Conservation (phyloP, 2,888 invertebrate species). For the Mimachlamys varia region DNA sequence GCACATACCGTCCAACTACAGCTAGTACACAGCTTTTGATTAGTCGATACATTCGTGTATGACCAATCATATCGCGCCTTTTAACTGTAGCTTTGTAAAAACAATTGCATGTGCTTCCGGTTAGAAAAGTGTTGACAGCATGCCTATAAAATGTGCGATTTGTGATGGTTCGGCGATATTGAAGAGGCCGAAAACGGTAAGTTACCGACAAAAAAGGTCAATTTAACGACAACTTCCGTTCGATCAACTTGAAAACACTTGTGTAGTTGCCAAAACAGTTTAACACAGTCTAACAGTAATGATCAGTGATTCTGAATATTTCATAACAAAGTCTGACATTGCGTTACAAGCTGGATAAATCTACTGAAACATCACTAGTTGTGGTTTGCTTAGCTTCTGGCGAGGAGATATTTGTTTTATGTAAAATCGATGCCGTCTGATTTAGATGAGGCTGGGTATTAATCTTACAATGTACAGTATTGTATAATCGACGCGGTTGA, state of each 20-base stretch:
- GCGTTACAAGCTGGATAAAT: too few relatives aligned
- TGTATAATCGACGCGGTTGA: too few relatives aligned
- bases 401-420: too few relatives aligned
- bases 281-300: neutral
- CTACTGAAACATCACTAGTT: too few relatives aligned
- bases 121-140: constrained; percentile 45
- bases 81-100: neutral
- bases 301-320: neutral
- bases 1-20: neutral
- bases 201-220: constrained; percentile 38
- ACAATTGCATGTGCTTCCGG: constrained; percentile 6
- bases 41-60: neutral
- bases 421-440: too few relatives aligned
- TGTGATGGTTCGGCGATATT: constrained; percentile 76
- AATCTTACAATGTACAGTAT: too few relatives aligned
- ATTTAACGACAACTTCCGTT: neutral
- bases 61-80: neutral
- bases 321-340: neutral
- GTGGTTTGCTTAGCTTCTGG: too few relatives aligned
- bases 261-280: neutral
- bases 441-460: too few relatives aligned
- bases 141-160: constrained; percentile 68
- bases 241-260: neutral
- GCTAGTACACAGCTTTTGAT: neutral
- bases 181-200: constrained; percentile 81